These are phyloP conservation scores for Dipus sagitta DNA, from an alignment of 2,797 vertebrate genomes.

Conservation along the genomic window DNA sequence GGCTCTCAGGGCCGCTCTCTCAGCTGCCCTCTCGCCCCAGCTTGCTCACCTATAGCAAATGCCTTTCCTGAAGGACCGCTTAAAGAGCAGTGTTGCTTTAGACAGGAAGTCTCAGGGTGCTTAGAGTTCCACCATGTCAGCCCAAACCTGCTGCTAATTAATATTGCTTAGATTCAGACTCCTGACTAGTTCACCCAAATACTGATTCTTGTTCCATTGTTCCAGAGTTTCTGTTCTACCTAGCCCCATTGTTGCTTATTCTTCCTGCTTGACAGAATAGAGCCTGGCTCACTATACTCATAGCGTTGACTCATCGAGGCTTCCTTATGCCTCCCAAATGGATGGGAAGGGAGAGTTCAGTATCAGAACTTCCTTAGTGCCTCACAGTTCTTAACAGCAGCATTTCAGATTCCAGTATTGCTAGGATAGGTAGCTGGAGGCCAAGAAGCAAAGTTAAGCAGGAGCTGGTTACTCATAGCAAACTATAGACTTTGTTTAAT, in stretches of 20 bases:
- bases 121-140: not conserved
- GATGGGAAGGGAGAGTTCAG: not conserved
- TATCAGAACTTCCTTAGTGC: slow-evolving; percentile 40
- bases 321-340: not conserved
- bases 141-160: not conserved
- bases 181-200: too few species aligned
- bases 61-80: not conserved
- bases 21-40: not conserved
- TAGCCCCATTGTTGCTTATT: not conserved
- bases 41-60: not conserved
- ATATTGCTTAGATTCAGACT: not conserved
- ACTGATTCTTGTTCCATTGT: not conserved
- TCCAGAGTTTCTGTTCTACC: not conserved
- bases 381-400: not conserved
- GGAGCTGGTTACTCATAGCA: slow-evolving; percentile 28
- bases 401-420: not conserved
- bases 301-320: not conserved
- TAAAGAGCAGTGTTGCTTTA: not conserved
- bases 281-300: not conserved
- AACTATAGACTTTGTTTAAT: not conserved
- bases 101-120: not conserved
- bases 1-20: not conserved
- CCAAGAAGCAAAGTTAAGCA: slow-evolving; percentile 63
- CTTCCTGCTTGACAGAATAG: too few species aligned
- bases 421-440: slow-evolving; percentile 40